phyloP scores from a whole-genome alignment of 2,888 invertebrate species.

The Tromatobia lineatoria region DNA sequence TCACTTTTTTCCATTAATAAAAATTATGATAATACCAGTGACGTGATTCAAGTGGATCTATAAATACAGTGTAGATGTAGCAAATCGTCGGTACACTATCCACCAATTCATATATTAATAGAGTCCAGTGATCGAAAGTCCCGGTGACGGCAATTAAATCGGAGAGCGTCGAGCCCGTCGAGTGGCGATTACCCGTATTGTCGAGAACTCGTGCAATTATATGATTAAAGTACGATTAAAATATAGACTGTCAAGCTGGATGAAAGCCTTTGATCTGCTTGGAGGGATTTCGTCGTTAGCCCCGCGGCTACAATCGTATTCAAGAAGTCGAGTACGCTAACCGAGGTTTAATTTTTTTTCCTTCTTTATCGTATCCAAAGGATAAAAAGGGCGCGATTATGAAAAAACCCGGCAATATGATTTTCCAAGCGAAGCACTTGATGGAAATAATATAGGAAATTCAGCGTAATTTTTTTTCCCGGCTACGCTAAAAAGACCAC shows the following conservation, averaged over 20 bases:
- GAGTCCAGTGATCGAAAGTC: slow-evolving; percentile 36
- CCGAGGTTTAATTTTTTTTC: background rate
- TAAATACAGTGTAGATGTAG: background rate
- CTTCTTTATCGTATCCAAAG: background rate
- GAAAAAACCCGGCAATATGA: background rate
- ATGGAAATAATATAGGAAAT: background rate
- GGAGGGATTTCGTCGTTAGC: slow-evolving; percentile 19
- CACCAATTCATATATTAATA: slow-evolving; percentile 27
- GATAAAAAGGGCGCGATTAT: background rate
- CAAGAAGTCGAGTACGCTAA: slow-evolving; percentile 12
- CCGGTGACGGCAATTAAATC: slow-evolving; percentile 15
- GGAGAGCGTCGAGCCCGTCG: slow-evolving; percentile 1
- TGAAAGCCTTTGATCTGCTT: slow-evolving; percentile 46
- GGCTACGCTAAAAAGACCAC: no score
- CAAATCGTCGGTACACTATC: background rate
- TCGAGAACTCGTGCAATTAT: slow-evolving; percentile 39
- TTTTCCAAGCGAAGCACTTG: background rate
- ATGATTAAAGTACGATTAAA: slow-evolving; percentile 49
- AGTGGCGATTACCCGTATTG: slow-evolving; percentile 22
- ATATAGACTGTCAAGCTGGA: slow-evolving; percentile 29
- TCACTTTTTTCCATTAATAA: slow-evolving; percentile 22
- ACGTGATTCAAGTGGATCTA: slow-evolving; percentile 24
- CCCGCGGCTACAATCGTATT: background rate
- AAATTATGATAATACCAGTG: slow-evolving; percentile 40
- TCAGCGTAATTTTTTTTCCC: no score